These are phyloP conservation scores for Zaprionus obscuricornis DNA, from an alignment of 2,888 invertebrate species.

Conservation along the genomic window DNA sequence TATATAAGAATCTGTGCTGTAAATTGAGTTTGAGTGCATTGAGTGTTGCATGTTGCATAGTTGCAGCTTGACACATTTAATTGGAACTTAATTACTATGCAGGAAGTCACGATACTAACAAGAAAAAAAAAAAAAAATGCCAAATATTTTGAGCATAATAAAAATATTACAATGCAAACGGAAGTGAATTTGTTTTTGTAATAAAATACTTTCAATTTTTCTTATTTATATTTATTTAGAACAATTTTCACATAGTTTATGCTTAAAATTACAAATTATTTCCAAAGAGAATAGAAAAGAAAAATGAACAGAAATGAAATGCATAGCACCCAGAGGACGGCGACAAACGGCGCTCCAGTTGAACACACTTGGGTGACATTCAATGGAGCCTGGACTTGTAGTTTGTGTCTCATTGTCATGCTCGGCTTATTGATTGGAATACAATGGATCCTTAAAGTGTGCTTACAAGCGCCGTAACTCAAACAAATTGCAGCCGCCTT, in stretches of 20 bases:
- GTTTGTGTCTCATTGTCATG: conserved; percentile 73
- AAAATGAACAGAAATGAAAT: conserved; percentile 13
- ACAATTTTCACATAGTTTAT: too few relatives aligned
- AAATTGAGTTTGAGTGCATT: background rate
- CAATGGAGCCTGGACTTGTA: conserved; percentile 45
- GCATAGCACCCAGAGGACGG: conserved; percentile 38
- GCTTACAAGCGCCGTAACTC: conserved; percentile 84
- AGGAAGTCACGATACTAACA: conserved; percentile 37
- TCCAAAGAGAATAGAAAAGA: too few relatives aligned
- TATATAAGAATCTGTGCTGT: conserved; percentile 4
- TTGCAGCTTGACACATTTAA: conserved; percentile 59
- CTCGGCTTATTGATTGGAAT: conserved; percentile 80
- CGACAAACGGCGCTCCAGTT: conserved; percentile 68
- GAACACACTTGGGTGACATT: conserved; percentile 61
- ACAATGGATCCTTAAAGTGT: conserved; percentile 84
- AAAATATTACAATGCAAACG: too few relatives aligned
- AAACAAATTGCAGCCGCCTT: conserved; percentile 83
- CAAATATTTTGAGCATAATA: too few relatives aligned
- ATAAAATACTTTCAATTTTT: too few relatives aligned
- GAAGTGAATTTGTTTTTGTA: too few relatives aligned
- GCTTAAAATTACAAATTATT: too few relatives aligned
- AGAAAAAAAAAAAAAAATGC: too few relatives aligned
- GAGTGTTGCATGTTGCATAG: conserved; percentile 31
- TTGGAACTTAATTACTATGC: conserved; percentile 65
- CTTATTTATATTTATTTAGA: too few relatives aligned